Percentiles rank a stretch among this genome's conserved stretches.
Conservation (phyloP, 2,888 invertebrate species). For the Matsumyia berberina region DNA sequence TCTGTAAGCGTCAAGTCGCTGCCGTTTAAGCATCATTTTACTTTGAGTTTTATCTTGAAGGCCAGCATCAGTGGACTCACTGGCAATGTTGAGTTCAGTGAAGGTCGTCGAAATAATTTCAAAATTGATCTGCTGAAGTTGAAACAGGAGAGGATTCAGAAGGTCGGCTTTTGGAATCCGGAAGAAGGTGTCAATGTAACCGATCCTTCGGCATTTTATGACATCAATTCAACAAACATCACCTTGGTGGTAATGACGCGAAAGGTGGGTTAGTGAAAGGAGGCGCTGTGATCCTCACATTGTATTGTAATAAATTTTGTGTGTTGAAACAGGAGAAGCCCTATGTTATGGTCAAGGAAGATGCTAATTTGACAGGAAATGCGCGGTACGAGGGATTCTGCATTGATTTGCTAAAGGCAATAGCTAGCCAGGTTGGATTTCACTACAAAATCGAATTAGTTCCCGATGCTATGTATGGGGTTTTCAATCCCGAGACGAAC, state of each 20-base stretch:
- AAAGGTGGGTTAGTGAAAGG: constrained; percentile 86
- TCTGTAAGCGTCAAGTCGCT: constrained; percentile 85
- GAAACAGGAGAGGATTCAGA: constrained; percentile 90
- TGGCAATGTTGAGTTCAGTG: constrained; percentile 93
- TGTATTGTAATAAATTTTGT: no score
- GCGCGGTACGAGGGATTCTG: constrained; percentile 96
- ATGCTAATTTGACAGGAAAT: constrained; percentile 93
- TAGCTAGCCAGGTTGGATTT: constrained; percentile 93
- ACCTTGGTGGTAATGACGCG: constrained; percentile 95
- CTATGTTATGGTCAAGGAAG: constrained; percentile 95
- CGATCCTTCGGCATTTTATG: constrained; percentile 93
- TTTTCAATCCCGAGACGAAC: constrained; percentile 93
- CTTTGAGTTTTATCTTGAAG: constrained; percentile 84
- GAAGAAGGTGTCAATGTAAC: constrained; percentile 91
- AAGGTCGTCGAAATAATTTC: constrained; percentile 93
- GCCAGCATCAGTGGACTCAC: constrained; percentile 93
- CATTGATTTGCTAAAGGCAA: constrained; percentile 93
- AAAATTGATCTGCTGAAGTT: constrained; percentile 93
- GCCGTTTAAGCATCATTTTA: not conserved
- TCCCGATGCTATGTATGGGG: constrained; percentile 95
- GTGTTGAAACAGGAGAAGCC: constrained; percentile 89
- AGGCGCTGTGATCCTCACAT: not conserved
- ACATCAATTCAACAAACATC: constrained; percentile 92
- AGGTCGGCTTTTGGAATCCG: constrained; percentile 93
- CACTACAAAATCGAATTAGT: constrained; percentile 93